Evolutionary conservation across 2,888 invertebrate species (phyloP).

Genomic region (Bursaphelenchus okinawaensis): DNA sequence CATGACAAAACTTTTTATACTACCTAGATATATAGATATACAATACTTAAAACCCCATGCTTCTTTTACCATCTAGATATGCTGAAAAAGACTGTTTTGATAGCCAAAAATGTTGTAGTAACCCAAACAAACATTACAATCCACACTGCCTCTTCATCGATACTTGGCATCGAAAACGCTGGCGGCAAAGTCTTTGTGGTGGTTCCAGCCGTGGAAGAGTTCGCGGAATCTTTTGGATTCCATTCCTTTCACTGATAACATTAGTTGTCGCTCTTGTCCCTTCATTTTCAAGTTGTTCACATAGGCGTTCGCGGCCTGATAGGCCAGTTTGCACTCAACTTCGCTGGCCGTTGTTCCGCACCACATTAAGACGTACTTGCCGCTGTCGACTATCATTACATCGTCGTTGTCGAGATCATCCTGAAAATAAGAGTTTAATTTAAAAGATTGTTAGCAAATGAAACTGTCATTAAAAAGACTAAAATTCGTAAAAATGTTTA

Average conservation of each 20-base stretch:
- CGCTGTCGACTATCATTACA: slow-evolving; percentile 98
- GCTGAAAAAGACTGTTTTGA: too few species aligned
- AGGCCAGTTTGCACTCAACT: slow-evolving; percentile 95
- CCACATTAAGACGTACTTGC: slow-evolving; percentile 95
- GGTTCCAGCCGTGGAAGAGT: slow-evolving; percentile 95
- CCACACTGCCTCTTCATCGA: too few species aligned
- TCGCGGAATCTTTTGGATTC: slow-evolving; percentile 90
- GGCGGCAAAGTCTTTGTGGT: not conserved
- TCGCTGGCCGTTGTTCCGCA: slow-evolving; percentile 89
- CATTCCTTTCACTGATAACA: slow-evolving; percentile 88
- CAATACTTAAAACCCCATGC: too few species aligned
- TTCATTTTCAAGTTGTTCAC: slow-evolving; percentile 92
- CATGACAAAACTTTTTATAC: too few species aligned
- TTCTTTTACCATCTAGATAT: too few species aligned
- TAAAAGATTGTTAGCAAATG: too few species aligned
- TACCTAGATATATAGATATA: too few species aligned
- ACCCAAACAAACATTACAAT: too few species aligned
- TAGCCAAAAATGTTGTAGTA: too few species aligned
- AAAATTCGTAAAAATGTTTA: too few species aligned
- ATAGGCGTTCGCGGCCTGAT: slow-evolving; percentile 97
- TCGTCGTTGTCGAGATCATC: slow-evolving; percentile 98
- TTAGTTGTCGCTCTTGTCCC: slow-evolving; percentile 84
- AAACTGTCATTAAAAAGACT: too few species aligned
- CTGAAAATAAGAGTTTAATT: slow-evolving; percentile 65
- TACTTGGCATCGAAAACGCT: not conserved